Conservation (phyloP, 2,797 vertebrate species). For the Fratercula arctica region DNA sequence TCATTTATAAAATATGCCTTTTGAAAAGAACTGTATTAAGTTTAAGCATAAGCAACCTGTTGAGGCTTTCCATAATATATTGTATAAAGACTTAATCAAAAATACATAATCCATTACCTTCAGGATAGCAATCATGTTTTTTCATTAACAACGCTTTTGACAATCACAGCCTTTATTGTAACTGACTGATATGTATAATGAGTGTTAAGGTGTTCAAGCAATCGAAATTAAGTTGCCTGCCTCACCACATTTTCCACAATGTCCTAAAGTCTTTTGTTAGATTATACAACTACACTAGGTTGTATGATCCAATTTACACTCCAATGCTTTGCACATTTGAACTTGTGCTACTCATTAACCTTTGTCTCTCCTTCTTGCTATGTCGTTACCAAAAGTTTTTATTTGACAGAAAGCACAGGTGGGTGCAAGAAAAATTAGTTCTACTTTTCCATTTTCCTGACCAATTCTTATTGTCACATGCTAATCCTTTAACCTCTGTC, state of each 20-base stretch:
- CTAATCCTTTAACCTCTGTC: conserved; percentile 84
- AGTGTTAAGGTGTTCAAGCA: conserved; percentile 70
- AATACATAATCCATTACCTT: not conserved
- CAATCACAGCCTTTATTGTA: conserved; percentile 38
- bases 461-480: conserved; percentile 78
- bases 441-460: conserved; percentile 81
- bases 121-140: conserved; percentile 9
- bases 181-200: conserved; percentile 55
- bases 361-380: conserved; percentile 74
- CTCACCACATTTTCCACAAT: conserved; percentile 72
- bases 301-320: conserved; percentile 75
- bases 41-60: not conserved
- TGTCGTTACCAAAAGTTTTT: conserved; percentile 76
- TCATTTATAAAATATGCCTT: not conserved
- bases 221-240: conserved; percentile 78
- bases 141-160: conserved; percentile 36
- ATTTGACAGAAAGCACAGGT: conserved; percentile 84
- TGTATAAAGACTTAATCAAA: conserved; percentile 19
- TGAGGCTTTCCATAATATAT: not conserved
- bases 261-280: conserved; percentile 70
- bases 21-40: not conserved
- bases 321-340: conserved; percentile 75
- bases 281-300: conserved; percentile 32
- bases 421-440: conserved; percentile 80
- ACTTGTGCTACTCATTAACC: conserved; percentile 82